Conservation (phyloP, 2,888 invertebrate genomes). For the Tetheella fluctuosa region DNA sequence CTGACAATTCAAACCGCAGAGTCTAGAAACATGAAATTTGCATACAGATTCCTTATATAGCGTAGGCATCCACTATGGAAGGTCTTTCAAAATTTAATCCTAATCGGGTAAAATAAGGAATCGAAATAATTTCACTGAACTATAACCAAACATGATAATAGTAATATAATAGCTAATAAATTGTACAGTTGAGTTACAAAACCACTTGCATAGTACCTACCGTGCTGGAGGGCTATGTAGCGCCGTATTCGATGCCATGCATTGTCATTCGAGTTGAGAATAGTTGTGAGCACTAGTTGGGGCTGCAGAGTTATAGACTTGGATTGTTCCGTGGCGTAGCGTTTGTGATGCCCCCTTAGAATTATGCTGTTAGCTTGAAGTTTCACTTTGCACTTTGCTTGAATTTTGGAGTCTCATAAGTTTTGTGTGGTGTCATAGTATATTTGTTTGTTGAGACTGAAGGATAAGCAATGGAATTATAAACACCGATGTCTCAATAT, state of each 20-base stretch:
- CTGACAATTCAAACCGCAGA: too few species aligned
- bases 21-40: too few species aligned
- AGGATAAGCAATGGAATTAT: not conserved
- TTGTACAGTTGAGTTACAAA: conserved; percentile 36
- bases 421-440: not conserved
- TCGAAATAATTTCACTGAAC: not conserved
- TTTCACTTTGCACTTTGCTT: conserved; percentile 15
- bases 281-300: conserved; percentile 33
- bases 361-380: conserved; percentile 25
- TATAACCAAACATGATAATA: not conserved
- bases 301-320: conserved; percentile 41
- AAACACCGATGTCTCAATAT: too few species aligned
- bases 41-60: too few species aligned
- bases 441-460: not conserved
- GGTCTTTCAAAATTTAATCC: too few species aligned
- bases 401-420: not conserved
- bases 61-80: too few species aligned
- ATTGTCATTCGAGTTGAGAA: conserved; percentile 36
- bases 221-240: not conserved
- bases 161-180: conserved; percentile 35
- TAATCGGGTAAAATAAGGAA: too few species aligned
- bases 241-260: conserved; percentile 37
- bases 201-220: conserved; percentile 23
- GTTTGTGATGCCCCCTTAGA: conserved; percentile 27
- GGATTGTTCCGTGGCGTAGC: conserved; percentile 39